Percentiles rank a stretch among this genome's conserved stretches.
Conservation (phyloP, 2,888 invertebrate species). For the Polymixis lichenea region DNA sequence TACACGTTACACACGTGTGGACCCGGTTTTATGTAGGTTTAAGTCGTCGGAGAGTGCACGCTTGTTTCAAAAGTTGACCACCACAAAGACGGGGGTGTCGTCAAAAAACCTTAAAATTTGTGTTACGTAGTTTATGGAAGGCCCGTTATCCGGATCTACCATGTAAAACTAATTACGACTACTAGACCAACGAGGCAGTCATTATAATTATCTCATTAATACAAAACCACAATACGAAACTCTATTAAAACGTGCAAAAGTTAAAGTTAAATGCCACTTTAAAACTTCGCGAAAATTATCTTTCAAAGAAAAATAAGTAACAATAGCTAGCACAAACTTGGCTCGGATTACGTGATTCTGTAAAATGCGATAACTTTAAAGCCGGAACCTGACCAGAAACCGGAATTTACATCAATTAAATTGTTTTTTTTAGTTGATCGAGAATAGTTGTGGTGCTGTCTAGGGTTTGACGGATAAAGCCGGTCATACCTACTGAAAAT, state of each 20-base stretch:
- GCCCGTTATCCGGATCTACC: too few relatives aligned
- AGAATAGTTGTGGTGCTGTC: conserved; percentile 6
- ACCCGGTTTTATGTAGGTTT: too few relatives aligned
- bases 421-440: not conserved
- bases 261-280: not conserved
- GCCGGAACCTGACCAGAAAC: not conserved
- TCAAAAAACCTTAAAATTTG: too few relatives aligned
- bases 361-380: conserved; percentile 27
- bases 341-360: conserved; percentile 27
- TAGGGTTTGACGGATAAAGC: not conserved
- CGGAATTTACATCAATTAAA: conserved; percentile 10
- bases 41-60: too few relatives aligned
- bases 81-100: too few relatives aligned
- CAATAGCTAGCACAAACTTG: not conserved
- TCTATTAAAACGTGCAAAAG: conserved; percentile 1
- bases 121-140: too few relatives aligned
- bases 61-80: too few relatives aligned
- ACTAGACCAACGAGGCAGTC: too few relatives aligned
- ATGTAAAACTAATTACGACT: too few relatives aligned
- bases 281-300: conserved; percentile 4
- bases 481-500: not conserved
- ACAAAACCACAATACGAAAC: not conserved
- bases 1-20: too few relatives aligned
- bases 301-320: conserved; percentile 8
- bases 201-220: not conserved